A percentile compares a stretch with the other conserved stretches of the same genome.
These are phyloP conservation scores for Ophiothrix spiculata DNA, from an alignment of 35 echinoderm and acorn worm species.

Conservation along the genomic window DNA sequence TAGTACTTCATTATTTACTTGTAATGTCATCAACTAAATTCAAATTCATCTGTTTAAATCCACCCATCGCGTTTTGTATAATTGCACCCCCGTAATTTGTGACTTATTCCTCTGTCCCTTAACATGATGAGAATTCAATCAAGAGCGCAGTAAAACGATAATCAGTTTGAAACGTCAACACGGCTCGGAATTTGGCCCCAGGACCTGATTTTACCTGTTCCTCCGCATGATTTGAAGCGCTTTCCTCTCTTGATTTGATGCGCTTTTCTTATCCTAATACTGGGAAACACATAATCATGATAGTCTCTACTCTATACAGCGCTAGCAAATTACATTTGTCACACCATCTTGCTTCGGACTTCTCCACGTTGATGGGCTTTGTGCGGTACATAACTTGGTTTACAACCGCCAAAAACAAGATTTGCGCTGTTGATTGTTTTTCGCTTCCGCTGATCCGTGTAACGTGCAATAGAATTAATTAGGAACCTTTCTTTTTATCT, in stretches of 20 bases:
- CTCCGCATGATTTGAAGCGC: background rate
- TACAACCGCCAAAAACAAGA: constrained; percentile 1
- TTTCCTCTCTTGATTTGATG: background rate
- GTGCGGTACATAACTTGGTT: background rate
- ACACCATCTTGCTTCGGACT: background rate
- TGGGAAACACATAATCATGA: background rate
- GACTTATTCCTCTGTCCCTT: background rate
- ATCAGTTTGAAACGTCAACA: constrained; percentile 6
- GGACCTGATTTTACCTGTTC: background rate
- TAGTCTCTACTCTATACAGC: background rate
- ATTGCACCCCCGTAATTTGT: no score
- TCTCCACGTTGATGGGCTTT: constrained; percentile 6
- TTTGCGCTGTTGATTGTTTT: constrained; percentile 5
- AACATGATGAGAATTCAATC: background rate
- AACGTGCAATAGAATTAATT: constrained; percentile 11
- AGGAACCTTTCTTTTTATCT: background rate
- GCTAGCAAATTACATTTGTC: constrained; percentile 3
- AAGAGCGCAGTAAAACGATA: background rate
- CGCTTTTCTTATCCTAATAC: constrained; percentile 6
- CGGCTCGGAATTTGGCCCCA: background rate
- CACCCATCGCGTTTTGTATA: no score
- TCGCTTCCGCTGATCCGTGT: constrained; percentile 7
- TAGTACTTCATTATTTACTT: no score
- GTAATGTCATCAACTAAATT: background rate
- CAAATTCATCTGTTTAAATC: no score